Base-by-base conservation (phyloP, 2,113 vertebrate genomes). In the Thamnophis sirtalis region DNA sequence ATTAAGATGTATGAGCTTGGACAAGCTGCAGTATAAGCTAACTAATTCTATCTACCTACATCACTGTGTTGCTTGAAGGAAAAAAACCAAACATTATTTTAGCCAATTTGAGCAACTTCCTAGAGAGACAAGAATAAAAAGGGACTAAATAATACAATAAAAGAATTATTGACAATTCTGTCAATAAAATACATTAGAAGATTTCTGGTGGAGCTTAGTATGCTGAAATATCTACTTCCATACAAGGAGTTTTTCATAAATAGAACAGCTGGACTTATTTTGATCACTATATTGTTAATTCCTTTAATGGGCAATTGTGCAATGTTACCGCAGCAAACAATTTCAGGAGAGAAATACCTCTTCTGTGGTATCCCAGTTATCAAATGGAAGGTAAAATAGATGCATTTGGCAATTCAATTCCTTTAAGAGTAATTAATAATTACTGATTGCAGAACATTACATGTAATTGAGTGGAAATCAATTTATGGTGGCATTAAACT, bases 371-470 rank as follows among this genome's bases (percentile, higher is more conserved):
- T 93, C 89, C 43, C 7, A 0, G 73, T 93, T 92, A 95, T 91
- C 91, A 96, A 95, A 53, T 26, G 91, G 58, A 28, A 53, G 95
- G 88, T 91, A 92, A 95, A 94, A 92, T n/a, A 56, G 93, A 94
- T 86, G 95, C 89, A 91, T 92, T 94, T 94, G 89, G 91, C 24
- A 95, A 90, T 89, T 92, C 68, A 50, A 73, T 94, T 73, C 68
- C 87, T 94, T 92, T 91, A 91, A 94, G 5, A 88, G 51, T 84
- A 87, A 93, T 88, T 93, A 92, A 94, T 4, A 26, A 95, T 93
- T 91, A 94, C 88, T 48, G 89, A 90, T 56, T 10, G 11, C 90
- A 95, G 68, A 60, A 38, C 91, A 90, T 92, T 43, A 85, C 33
- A 55, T 91, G 55, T 54, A 93, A 93, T 89, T 86, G 84, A 89